A percentile compares a stretch with the other conserved stretches of the same genome.
Conservation (phyloP, 2,797 vertebrate species). For the Protosalanx chinensis region DNA sequence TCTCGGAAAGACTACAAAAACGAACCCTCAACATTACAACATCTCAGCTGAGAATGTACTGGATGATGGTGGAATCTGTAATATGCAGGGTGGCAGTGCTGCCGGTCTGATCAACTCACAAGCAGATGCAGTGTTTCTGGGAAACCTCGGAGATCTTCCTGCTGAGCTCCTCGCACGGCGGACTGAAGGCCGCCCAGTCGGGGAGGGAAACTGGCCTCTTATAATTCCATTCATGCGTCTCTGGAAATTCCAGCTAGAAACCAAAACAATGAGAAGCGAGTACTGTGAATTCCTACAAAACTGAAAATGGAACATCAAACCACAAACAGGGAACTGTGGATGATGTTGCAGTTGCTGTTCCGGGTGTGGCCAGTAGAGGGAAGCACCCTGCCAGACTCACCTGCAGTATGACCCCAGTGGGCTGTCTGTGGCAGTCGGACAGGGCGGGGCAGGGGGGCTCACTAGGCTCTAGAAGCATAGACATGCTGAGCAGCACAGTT, state of each 20-base stretch:
- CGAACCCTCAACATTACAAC: neutral
- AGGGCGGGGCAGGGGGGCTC: conserved; percentile 60
- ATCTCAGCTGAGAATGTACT: neutral
- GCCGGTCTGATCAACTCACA: conserved; percentile 48
- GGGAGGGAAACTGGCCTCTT: conserved; percentile 54
- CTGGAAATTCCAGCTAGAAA: conserved; percentile 63
- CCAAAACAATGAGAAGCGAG: neutral
- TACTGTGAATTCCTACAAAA: neutral
- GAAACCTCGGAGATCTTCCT: conserved; percentile 63
- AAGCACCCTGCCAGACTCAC: conserved; percentile 43
- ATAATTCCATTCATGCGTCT: conserved; percentile 58
- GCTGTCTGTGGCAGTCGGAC: conserved; percentile 62
- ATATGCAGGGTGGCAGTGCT: neutral
- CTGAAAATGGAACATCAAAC: neutral
- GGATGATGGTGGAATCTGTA: neutral
- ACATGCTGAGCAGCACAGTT: conserved; percentile 69
- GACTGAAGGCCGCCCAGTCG: conserved; percentile 27
- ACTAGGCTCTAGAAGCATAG: conserved; percentile 32
- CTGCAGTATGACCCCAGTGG: conserved; percentile 65
- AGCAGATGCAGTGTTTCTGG: conserved; percentile 65
- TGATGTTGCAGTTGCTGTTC: neutral
- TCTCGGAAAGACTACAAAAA: conserved; percentile 72
- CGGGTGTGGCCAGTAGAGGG: conserved; percentile 31
- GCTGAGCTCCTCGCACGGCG: conserved; percentile 60
- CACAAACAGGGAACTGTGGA: neutral